These are phyloP conservation scores for Corythornis madagascariensis DNA, from an alignment of 2,113 vertebrate species.

Conservation along the genomic window DNA sequence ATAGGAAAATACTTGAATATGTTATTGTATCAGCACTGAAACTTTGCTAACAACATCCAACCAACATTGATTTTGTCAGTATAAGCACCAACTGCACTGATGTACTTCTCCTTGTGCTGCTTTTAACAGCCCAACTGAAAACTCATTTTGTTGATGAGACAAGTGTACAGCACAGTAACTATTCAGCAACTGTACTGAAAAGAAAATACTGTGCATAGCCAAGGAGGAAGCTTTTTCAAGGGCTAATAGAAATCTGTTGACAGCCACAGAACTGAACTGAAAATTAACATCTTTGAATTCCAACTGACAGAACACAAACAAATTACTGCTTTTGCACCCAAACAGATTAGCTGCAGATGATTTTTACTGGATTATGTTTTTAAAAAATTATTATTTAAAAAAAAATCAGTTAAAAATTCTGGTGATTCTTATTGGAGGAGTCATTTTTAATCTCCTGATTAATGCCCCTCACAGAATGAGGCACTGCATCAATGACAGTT, in stretches of 20 bases:
- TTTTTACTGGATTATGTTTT: background rate
- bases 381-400: background rate
- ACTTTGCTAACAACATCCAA: background rate
- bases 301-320: background rate
- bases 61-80: background rate
- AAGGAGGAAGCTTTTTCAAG: background rate
- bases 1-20: background rate
- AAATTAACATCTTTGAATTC: background rate
- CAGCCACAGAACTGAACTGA: background rate
- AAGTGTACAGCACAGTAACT: background rate
- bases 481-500: background rate
- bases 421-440: background rate
- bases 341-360: background rate
- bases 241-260: background rate
- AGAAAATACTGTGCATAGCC: background rate
- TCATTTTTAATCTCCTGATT: background rate
- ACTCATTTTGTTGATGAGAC: background rate
- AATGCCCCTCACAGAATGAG: background rate
- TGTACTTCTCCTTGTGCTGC: background rate
- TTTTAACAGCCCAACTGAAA: background rate
- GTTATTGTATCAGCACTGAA: background rate
- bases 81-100: background rate
- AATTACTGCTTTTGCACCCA: background rate
- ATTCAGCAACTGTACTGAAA: background rate
- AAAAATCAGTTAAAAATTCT: background rate